Conservation (phyloP, 2,113 vertebrate genomes). For the Myodes glareolus region DNA sequence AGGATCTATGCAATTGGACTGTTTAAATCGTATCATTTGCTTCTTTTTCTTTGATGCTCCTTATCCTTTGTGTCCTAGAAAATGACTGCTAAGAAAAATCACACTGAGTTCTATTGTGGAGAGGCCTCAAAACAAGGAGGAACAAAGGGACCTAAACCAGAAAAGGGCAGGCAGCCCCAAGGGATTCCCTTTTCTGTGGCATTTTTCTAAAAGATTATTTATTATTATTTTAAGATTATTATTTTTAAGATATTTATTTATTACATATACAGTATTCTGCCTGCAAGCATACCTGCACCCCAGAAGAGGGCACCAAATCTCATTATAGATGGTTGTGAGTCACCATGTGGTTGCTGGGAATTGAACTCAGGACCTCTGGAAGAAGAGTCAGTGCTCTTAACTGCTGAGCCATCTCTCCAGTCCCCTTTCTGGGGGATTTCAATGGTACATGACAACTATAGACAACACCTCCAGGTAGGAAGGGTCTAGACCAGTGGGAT, state of each 20-base stretch:
- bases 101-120: conserved; percentile 5
- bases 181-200: not conserved
- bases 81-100: conserved; percentile 37
- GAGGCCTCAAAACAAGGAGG: not conserved
- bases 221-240: too few species aligned
- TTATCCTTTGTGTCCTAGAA: conserved; percentile 38
- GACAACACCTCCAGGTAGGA: not conserved
- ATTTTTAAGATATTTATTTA: too few species aligned
- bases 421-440: not conserved
- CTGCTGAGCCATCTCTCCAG: too few species aligned
- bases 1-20: not conserved
- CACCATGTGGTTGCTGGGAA: too few species aligned
- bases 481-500: not conserved
- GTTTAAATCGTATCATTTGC: conserved; percentile 7
- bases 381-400: too few species aligned
- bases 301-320: too few species aligned
- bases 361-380: too few species aligned
- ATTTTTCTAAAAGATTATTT: not conserved
- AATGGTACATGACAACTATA: not conserved
- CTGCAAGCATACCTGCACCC: too few species aligned
- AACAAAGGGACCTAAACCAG: not conserved
- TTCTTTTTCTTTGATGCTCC: conserved; percentile 51
- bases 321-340: too few species aligned
- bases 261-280: too few species aligned
- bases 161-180: not conserved